phyloP scores from a whole-genome alignment of 2,797 vertebrate species.

The Anguilla pacifica region DNA sequence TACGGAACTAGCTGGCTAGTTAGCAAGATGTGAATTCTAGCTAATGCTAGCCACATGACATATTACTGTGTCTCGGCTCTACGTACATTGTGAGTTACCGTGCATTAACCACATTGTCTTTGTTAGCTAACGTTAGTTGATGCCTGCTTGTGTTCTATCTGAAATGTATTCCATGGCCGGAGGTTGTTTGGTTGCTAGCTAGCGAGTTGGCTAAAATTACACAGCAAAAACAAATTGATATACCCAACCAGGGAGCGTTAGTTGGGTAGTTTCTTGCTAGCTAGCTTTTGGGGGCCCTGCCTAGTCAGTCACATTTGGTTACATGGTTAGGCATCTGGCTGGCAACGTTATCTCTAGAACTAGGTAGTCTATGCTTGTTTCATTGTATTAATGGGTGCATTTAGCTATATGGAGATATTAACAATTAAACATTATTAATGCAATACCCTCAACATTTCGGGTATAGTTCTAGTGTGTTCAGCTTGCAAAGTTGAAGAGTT shows the following conservation, averaged over 20 bases:
- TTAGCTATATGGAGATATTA: background rate
- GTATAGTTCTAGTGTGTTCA: background rate
- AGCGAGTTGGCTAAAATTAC: background rate
- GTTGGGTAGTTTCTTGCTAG: background rate
- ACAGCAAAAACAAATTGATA: background rate
- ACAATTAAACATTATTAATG: background rate
- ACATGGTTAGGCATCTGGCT: background rate
- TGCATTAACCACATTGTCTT: background rate
- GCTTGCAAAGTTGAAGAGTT: background rate
- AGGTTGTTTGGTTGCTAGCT: background rate
- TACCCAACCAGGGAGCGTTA: background rate
- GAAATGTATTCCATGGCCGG: background rate
- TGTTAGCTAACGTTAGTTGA: background rate
- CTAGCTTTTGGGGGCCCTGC: background rate
- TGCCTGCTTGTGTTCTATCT: background rate
- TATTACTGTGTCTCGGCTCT: background rate
- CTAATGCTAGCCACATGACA: constrained; percentile 20
- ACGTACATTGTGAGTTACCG: background rate
- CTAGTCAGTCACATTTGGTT: background rate
- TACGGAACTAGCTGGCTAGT: constrained; percentile 23
- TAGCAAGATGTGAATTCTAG: background rate
- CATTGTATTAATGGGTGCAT: background rate
- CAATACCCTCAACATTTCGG: background rate
- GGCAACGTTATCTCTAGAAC: background rate
- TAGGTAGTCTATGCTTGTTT: background rate